Evolutionary conservation across 23 tunicate species (phyloP).

Genomic region (Halocynthia aurantium): DNA sequence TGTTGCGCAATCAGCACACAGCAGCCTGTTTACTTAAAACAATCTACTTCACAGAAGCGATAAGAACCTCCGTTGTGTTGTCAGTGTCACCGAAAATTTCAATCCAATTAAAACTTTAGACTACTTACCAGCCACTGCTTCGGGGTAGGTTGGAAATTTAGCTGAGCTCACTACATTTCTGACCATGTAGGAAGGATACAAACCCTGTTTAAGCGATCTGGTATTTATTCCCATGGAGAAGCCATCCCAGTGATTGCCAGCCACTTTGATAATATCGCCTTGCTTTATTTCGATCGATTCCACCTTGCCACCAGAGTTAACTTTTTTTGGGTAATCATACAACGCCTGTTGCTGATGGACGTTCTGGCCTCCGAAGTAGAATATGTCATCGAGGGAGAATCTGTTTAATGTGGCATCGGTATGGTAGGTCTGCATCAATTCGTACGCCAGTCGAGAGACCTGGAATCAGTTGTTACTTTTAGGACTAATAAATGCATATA

Average conservation of each 20-base stretch:
- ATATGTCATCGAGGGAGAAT: slow-evolving; percentile 83
- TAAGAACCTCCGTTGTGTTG: too few species aligned
- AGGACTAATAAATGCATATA: not conserved
- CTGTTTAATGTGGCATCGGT: slow-evolving; percentile 55
- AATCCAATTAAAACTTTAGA: too few species aligned
- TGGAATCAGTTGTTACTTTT: not conserved
- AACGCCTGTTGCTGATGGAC: slow-evolving; percentile 51
- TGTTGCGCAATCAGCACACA: too few species aligned
- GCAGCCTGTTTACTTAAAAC: too few species aligned
- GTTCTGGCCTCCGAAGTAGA: slow-evolving; percentile 76
- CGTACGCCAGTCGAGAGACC: slow-evolving; percentile 87
- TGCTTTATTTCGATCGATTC: slow-evolving; percentile 43
- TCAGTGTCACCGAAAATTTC: too few species aligned
- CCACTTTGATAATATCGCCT: slow-evolving; percentile 62
- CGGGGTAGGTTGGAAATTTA: slow-evolving; percentile 66
- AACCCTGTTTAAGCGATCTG: slow-evolving; percentile 41
- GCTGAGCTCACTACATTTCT: slow-evolving; percentile 27
- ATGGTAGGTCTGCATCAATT: slow-evolving; percentile 75
- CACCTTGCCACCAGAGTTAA: not conserved
- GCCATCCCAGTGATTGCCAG: slow-evolving; percentile 96
- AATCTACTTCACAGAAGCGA: too few species aligned
- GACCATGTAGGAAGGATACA: slow-evolving; percentile 87
- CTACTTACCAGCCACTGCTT: slow-evolving; percentile 18
- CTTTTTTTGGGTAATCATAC: slow-evolving; percentile 24
- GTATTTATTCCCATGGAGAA: slow-evolving; percentile 65